A percentile compares a stretch with the other conserved stretches of the same genome.
Conservation (phyloP, 53 echinoderm and acorn worm species). For the Echinometra lucunter region DNA sequence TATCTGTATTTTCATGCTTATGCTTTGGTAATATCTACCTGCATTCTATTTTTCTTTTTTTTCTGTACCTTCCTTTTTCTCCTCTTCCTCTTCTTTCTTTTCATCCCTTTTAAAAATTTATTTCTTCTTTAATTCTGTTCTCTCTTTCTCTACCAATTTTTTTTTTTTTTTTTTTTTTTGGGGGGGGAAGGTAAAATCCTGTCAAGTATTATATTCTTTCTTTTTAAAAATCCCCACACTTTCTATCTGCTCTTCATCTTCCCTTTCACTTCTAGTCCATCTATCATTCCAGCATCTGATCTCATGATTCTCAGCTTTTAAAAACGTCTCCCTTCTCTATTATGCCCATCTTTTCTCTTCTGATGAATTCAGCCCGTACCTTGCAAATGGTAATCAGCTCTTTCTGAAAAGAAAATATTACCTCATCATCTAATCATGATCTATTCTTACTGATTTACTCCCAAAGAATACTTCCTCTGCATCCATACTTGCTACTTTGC, state of each 20-base stretch:
- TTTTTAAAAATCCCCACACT: neutral
- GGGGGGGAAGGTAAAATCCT: neutral
- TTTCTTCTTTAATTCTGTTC: neutral
- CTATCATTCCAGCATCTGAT: neutral
- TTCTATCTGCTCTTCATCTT: neutral
- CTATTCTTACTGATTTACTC: neutral
- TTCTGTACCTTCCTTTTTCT: neutral
- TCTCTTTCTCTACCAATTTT: neutral
- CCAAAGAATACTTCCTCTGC: neutral
- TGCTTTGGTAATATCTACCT: neutral
- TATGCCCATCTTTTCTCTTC: neutral
- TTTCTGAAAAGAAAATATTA: neutral
- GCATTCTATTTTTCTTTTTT: neutral
- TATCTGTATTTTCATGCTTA: neutral
- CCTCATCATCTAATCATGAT: slow-evolving; percentile 10
- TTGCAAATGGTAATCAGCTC: neutral
- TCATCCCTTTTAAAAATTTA: neutral
- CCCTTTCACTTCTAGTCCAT: neutral
- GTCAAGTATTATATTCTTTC: neutral
- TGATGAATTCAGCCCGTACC: neutral
- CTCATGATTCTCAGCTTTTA: neutral
- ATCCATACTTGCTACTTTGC: slow-evolving; percentile 19
- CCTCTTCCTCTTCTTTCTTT: neutral
- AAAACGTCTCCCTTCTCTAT: neutral
- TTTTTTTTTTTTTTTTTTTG: too few relatives aligned